Evolutionary conservation across 2,113 vertebrate genomes (phyloP), one percentile per base, ranked within the genome.

Genomic region (Megalops atlanticus): DNA sequence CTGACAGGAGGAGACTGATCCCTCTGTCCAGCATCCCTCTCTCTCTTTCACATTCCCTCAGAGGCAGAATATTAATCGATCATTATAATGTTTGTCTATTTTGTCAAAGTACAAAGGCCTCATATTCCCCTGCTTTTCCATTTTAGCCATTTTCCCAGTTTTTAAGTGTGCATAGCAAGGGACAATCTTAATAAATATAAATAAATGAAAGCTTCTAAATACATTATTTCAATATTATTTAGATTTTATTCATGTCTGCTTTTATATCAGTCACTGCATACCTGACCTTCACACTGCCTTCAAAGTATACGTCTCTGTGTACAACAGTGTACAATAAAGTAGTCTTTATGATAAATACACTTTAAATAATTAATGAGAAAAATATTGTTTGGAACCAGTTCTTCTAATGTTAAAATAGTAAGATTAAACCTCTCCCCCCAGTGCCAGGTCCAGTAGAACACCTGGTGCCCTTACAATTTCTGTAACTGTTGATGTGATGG

Each of bases 181-280:
- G 14, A 45, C 43, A 45, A 45, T 10, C 43, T 47, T 45, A 70
- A 45, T 80, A 14, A 74, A 80, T 49, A 52, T 12, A 40, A 27
- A 45, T 68, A 14, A 71, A 47, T 79, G 38, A 73, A 73, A 54
- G 74, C 15, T 54, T 80, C 52, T 41, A 79, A 72, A 79, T 33
- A n/a, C 52, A 74, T 70, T 3, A 38, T 64, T 10, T 64, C 6
- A 11, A 27, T 64, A 64, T 10, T 27, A 80, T 80, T 39, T 21
- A 38, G 40, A 54, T 36, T 52, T 39, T 31, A 71, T 35, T n/a
- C 14, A 31, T 71, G 58, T 64, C 58, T 64, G 31, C n/a, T n/a
- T n/a, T n/a, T n/a, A 64, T 27, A 64, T 64, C 12, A 64, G 58
- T 64, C 31, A 39, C 49, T 39, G 35, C 45, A 36, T 80, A 27